Evolutionary conservation across 1,140 invertebrate genomes (phyloP).

Genomic region (Varroa destructor): DNA sequence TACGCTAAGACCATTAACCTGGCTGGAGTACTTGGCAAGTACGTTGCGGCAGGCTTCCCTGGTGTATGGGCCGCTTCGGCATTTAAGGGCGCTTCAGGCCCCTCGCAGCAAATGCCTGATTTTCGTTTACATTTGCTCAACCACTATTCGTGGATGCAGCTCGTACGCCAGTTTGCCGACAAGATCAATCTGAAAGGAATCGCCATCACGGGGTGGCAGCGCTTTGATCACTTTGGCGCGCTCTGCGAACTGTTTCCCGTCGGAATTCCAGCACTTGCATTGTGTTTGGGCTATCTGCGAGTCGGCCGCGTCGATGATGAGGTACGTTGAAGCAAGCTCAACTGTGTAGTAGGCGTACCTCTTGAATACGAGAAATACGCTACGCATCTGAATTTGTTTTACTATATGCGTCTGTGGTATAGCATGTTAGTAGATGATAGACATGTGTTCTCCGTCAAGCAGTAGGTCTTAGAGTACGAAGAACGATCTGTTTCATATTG

Average conservation of each 20-base stretch:
- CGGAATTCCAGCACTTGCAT: constrained; percentile 47
- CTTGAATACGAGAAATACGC: background rate
- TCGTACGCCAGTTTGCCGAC: constrained; percentile 36
- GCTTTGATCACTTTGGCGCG: constrained; percentile 54
- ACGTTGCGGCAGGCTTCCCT: constrained; percentile 43
- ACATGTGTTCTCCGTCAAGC: too few species aligned
- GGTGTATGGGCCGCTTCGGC: constrained; percentile 50
- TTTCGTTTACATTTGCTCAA: constrained; percentile 44
- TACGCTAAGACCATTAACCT: constrained; percentile 8
- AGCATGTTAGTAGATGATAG: background rate
- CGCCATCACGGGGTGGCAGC: constrained; percentile 47
- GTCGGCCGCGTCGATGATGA: constrained; percentile 31
- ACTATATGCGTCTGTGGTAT: constrained; percentile 27
- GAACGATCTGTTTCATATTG: constrained; percentile 29
- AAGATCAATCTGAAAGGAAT: constrained; percentile 41
- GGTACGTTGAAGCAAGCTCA: background rate
- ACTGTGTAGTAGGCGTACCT: too few species aligned
- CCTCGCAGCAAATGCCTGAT: constrained; percentile 41
- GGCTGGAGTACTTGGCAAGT: constrained; percentile 43
- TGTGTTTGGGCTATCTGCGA: constrained; percentile 40
- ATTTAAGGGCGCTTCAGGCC: constrained; percentile 47
- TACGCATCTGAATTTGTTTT: background rate
- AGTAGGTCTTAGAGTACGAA: too few species aligned
- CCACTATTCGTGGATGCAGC: constrained; percentile 41
- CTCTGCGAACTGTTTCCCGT: constrained; percentile 53